phyloP scores from a whole-genome alignment of 23 tunicate species.

The Halocynthia roretzi region DNA sequence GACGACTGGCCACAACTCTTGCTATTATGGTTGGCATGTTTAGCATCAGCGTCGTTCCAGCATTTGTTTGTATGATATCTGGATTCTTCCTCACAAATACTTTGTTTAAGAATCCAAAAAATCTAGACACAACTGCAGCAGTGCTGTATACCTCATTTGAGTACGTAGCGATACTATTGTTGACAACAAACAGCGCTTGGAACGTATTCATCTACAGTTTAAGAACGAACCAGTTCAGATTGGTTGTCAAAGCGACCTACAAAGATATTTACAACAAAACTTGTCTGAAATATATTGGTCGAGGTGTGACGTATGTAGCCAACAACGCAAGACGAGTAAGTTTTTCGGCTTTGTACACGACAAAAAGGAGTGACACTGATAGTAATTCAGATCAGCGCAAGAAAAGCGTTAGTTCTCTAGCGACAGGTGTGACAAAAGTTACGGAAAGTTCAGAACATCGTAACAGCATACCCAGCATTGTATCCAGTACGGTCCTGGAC shows the following conservation, averaged over 20 bases:
- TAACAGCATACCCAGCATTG: constrained; percentile 1
- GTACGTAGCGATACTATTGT: constrained; percentile 8
- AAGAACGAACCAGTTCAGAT: constrained; percentile 12
- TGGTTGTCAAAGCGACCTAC: not conserved
- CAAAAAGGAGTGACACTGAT: constrained; percentile 1
- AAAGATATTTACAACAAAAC: not conserved
- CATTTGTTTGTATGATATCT: constrained; percentile 2
- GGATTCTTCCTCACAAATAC: constrained; percentile 4
- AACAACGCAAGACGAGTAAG: constrained; percentile 17
- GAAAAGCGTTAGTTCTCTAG: constrained; percentile 17
- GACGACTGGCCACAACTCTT: constrained; percentile 17
- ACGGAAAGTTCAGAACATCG: constrained; percentile 7
- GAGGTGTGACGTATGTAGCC: not conserved
- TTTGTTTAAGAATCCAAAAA: constrained; percentile 1
- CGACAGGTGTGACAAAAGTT: constrained; percentile 7
- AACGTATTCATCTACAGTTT: constrained; percentile 21
- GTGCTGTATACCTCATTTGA: constrained; percentile 2
- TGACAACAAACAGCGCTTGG: constrained; percentile 18
- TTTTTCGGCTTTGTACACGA: constrained; percentile 2
- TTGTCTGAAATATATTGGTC: constrained; percentile 1
- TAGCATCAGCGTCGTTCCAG: constrained; percentile 2
- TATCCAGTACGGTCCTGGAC: not conserved
- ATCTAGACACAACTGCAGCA: not conserved
- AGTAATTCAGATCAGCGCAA: constrained; percentile 13
- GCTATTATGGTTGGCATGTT: constrained; percentile 16